Percentiles rank a stretch among this genome's conserved stretches.
These are phyloP conservation scores for Carcina quercana DNA, from an alignment of 2,888 invertebrate genomes.

Conservation along the genomic window DNA sequence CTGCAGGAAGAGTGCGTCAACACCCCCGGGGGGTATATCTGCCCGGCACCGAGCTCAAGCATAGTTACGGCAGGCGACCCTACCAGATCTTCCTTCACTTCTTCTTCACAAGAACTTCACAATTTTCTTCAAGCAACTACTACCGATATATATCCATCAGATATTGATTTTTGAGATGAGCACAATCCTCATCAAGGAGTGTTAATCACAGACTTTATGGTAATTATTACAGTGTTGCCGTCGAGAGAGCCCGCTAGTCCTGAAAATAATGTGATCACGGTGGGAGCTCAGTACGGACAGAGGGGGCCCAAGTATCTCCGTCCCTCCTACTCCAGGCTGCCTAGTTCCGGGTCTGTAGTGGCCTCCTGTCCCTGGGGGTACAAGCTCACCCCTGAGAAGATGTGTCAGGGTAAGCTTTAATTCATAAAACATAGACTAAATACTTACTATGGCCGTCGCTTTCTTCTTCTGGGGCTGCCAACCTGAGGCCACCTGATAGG, in stretches of 20 bases:
- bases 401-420: constrained; percentile 68
- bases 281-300: constrained; percentile 61
- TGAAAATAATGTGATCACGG: constrained; percentile 52
- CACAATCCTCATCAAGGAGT: too few relatives aligned
- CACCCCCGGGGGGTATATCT: neutral
- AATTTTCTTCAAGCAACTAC: too few relatives aligned
- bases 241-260: constrained; percentile 16
- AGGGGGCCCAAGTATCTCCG: constrained; percentile 42
- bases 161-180: too few relatives aligned
- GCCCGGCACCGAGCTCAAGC: neutral
- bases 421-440: too few relatives aligned
- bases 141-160: too few relatives aligned
- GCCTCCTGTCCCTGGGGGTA: constrained; percentile 85
- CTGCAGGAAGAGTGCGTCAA: neutral
- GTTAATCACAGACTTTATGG: too few relatives aligned
- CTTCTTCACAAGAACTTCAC: too few relatives aligned
- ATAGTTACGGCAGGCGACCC: too few relatives aligned
- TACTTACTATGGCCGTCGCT: too few relatives aligned
- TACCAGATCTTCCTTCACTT: too few relatives aligned
- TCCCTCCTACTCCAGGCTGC: constrained; percentile 36
- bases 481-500: too few relatives aligned
- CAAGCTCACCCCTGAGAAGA: constrained; percentile 79
- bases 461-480: too few relatives aligned
- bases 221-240: constrained; percentile 8
- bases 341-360: constrained; percentile 33